These are phyloP conservation scores for Gymnothorax reevesii DNA, from an alignment of 2,797 vertebrate genomes.

Conservation along the genomic window DNA sequence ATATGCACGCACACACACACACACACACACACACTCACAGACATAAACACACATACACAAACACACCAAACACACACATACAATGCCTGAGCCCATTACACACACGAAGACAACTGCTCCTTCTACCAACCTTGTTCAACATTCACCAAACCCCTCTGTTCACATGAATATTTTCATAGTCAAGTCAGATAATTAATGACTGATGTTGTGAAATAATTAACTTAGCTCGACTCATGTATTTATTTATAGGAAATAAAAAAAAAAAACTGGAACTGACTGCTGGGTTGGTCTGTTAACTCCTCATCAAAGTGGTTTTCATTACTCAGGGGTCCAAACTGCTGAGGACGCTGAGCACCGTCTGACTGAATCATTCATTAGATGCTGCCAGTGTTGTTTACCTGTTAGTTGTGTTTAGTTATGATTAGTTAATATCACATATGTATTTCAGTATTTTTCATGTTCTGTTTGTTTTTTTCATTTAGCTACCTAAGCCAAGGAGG, in stretches of 20 bases:
- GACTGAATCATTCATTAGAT: background rate
- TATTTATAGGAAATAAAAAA: background rate
- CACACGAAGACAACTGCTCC: background rate
- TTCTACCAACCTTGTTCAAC: background rate
- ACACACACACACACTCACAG: constrained; percentile 2
- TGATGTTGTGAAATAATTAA: background rate
- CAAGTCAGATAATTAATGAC: background rate
- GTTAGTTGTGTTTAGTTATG: too few species aligned
- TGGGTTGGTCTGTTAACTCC: background rate
- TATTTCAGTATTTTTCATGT: too few species aligned
- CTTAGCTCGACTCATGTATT: background rate
- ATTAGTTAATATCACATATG: too few species aligned
- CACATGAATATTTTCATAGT: background rate
- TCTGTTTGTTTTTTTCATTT: too few species aligned
- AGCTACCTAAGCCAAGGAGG: too few species aligned
- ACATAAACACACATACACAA: constrained; percentile 8
- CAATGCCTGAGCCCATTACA: background rate
- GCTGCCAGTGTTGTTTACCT: background rate
- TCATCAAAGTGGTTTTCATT: background rate
- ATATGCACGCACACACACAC: constrained; percentile 5
- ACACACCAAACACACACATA: background rate
- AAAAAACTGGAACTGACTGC: background rate
- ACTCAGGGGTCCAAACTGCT: background rate
- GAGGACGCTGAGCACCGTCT: background rate
- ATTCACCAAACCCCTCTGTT: background rate